Evolutionary conservation across 2,888 invertebrate species (phyloP).

Genomic region (Eupeodes latifasciatus): DNA sequence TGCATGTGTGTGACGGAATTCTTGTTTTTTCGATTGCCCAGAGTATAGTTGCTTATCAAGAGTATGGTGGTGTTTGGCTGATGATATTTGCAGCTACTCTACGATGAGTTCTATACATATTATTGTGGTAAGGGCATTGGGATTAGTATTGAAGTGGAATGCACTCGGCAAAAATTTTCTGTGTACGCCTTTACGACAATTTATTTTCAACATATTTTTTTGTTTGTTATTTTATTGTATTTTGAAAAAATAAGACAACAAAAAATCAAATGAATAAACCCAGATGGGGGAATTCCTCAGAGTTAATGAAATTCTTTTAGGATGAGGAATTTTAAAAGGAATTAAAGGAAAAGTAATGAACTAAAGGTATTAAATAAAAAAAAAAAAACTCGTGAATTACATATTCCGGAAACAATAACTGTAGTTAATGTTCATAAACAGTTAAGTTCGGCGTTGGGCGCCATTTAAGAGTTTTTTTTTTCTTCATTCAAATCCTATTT

Average conservation of each 20-base stretch:
- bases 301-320: constrained; percentile 25
- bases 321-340: constrained; percentile 34
- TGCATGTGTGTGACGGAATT: constrained; percentile 59
- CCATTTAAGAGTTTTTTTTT: neutral
- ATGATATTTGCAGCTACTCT: constrained; percentile 5
- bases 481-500: too few relatives aligned
- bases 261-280: neutral
- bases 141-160: constrained; percentile 66
- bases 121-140: constrained; percentile 63
- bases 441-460: constrained; percentile 15
- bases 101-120: too few relatives aligned
- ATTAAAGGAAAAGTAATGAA: constrained; percentile 32
- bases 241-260: neutral
- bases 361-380: neutral
- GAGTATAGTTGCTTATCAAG: neutral
- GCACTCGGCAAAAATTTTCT: constrained; percentile 62
- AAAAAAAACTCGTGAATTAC: too few relatives aligned
- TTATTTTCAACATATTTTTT: constrained; percentile 35
- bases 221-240: neutral
- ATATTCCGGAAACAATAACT: too few relatives aligned
- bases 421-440: neutral
- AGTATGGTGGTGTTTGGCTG: constrained; percentile 21
- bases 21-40: constrained; percentile 31
- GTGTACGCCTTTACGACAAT: constrained; percentile 43
- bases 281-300: constrained; percentile 39